Evolutionary conservation across 2,113 vertebrate genomes (phyloP).

Genomic region (rabbit (Oryctolagus cuniculus)): mOryCun1.1 NC_091441.1:37412001-37412500

Average conservation of each 20-base stretch:
- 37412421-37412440: too few species aligned
- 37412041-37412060: background rate
- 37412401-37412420: too few species aligned
- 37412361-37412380: background rate
- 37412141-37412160: background rate
- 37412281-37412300: background rate
- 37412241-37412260: background rate
- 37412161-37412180: slow-evolving; percentile 10
- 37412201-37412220: background rate
- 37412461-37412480: too few species aligned
- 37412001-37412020: background rate
- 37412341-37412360: background rate
- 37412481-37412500: too few species aligned
- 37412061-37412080: background rate
- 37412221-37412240: background rate
- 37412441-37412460: too few species aligned
- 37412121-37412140: background rate
- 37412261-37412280: background rate
- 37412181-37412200: background rate
- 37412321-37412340: background rate
- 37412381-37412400: background rate
- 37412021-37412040: background rate
- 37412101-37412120: background rate
- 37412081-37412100: background rate
- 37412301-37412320: background rate